These are phyloP conservation scores for Bombus waltoni DNA, from an alignment of 1,140 invertebrate species.

Conservation along the genomic window DNA sequence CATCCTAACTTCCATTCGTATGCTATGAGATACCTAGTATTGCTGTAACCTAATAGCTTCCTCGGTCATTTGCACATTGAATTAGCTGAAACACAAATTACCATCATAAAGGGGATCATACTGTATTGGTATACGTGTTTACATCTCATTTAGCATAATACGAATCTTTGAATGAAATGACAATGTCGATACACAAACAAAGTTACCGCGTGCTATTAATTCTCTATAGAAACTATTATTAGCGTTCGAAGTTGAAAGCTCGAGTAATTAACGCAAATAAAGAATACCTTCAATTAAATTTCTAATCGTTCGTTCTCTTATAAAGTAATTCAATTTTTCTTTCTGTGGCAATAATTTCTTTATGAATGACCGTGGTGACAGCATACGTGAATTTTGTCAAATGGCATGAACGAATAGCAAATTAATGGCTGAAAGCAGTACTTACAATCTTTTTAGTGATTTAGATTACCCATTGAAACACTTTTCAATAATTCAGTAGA, in stretches of 20 bases:
- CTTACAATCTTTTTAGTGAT: too few relatives aligned
- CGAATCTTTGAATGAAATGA: neutral
- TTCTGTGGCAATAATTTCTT: neutral
- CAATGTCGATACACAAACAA: neutral
- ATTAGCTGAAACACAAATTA: conserved; percentile 26
- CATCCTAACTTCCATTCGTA: neutral
- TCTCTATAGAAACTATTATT: neutral
- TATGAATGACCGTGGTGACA: too few relatives aligned
- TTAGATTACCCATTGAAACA: too few relatives aligned
- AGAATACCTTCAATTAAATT: neutral
- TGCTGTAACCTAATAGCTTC: neutral
- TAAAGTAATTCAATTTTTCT: neutral
- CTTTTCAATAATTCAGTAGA: too few relatives aligned
- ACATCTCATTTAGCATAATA: conserved; percentile 15
- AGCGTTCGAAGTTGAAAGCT: neutral
- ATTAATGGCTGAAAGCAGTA: too few relatives aligned
- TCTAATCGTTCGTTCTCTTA: neutral
- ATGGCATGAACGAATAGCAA: too few relatives aligned
- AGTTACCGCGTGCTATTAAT: neutral
- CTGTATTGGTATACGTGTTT: conserved; percentile 5
- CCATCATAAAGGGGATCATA: conserved; percentile 25
- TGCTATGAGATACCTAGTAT: neutral
- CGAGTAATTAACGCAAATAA: neutral
- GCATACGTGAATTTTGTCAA: too few relatives aligned
- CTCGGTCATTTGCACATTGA: conserved; percentile 26